These are phyloP conservation scores for Halcyon badia DNA, from an alignment of 2,797 vertebrate genomes.

Conservation along the genomic window DNA sequence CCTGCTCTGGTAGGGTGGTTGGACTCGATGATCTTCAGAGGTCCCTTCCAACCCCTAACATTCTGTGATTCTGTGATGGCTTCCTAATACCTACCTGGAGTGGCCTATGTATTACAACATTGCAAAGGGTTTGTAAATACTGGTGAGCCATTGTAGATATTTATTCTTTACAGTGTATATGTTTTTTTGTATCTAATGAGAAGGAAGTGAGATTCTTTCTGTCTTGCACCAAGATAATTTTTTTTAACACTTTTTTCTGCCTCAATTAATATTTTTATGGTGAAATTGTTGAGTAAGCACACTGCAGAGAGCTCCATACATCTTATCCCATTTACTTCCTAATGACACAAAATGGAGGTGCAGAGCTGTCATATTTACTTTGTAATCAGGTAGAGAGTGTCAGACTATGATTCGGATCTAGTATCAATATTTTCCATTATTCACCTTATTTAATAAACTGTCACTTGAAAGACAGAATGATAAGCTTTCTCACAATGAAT, in stretches of 20 bases:
- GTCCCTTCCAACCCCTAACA: no score
- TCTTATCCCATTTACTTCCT: slow-evolving; percentile 5
- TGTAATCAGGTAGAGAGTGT: background rate
- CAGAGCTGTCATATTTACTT: slow-evolving; percentile 2
- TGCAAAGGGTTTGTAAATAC: background rate
- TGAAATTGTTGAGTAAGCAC: background rate
- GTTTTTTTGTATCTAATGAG: background rate
- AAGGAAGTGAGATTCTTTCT: background rate
- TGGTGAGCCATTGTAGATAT: background rate
- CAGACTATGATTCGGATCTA: slow-evolving; percentile 57
- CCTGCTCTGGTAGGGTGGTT: no score
- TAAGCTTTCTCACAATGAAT: slow-evolving; percentile 82
- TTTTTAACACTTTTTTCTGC: background rate
- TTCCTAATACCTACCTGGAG: background rate
- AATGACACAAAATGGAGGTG: slow-evolving; percentile 33
- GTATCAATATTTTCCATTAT: slow-evolving; percentile 71
- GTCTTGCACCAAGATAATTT: background rate
- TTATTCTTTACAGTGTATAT: background rate
- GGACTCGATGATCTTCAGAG: no score
- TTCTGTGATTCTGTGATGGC: background rate
- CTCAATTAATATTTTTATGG: background rate
- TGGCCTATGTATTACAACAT: background rate
- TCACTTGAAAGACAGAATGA: slow-evolving; percentile 76
- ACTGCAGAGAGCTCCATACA: background rate
- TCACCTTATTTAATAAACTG: slow-evolving; percentile 82